Evolutionary conservation across 2,113 vertebrate species (phyloP).

Genomic region (Rhegmatorhina hoffmannsi): DNA sequence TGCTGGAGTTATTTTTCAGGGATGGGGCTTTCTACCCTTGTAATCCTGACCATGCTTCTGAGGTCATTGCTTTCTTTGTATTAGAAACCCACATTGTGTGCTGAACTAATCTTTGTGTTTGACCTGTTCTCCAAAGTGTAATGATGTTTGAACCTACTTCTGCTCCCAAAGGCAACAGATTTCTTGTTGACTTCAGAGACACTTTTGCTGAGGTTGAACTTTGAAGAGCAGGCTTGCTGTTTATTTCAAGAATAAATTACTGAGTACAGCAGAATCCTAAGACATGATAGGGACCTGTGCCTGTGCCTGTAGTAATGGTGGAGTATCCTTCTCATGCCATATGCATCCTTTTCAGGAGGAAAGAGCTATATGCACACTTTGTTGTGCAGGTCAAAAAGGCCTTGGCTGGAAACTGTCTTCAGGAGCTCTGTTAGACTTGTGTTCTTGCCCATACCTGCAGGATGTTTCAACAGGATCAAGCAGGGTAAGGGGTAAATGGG

Average conservation of each 20-base stretch:
- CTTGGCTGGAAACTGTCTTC: background rate
- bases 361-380: background rate
- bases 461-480: background rate
- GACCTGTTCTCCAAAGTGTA: background rate
- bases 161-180: background rate
- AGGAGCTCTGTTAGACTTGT: background rate
- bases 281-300: fast-evolving
- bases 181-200: background rate
- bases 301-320: background rate
- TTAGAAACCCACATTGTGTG: background rate
- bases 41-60: background rate
- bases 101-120: background rate
- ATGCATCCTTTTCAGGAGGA: background rate
- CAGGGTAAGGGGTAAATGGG: background rate
- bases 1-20: background rate
- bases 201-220: background rate
- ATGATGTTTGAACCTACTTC: background rate
- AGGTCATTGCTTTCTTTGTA: background rate
- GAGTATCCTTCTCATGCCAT: background rate
- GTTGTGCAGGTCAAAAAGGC: background rate
- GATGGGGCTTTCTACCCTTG: background rate
- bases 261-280: background rate
- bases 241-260: background rate
- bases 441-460: background rate
- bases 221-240: background rate